phyloP scores from a whole-genome alignment of 2,888 invertebrate species.

The Mesorhabditis belari region DNA sequence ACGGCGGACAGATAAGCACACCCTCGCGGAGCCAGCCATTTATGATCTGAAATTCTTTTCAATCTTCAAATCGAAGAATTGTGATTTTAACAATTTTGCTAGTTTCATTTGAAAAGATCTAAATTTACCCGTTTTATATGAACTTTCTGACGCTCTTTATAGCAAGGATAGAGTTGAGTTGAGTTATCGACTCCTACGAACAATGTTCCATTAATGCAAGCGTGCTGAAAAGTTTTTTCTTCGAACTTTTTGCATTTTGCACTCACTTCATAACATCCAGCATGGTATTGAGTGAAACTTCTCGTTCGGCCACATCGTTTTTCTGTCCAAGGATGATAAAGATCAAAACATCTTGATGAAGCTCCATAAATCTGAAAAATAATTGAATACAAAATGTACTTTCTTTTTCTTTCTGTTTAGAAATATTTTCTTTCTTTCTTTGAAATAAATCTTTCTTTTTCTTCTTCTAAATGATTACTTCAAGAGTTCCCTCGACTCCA shows the following conservation, averaged over 20 bases:
- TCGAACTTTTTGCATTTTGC: constrained; percentile 53
- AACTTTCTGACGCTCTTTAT: constrained; percentile 72
- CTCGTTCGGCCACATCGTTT: constrained; percentile 76
- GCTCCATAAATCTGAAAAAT: constrained; percentile 76
- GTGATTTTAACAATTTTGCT: not conserved
- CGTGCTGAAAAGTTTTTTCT: constrained; percentile 56
- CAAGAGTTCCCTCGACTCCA: constrained; percentile 32
- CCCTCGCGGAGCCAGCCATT: constrained; percentile 87
- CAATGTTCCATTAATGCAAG: constrained; percentile 53
- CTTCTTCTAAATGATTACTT: constrained; percentile 77
- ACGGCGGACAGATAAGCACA: constrained; percentile 82
- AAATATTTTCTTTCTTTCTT: not conserved
- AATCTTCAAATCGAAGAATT: not conserved
- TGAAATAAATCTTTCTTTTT: constrained; percentile 8
- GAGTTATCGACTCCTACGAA: constrained; percentile 71
- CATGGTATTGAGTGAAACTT: constrained; percentile 94
- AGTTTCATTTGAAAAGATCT: not conserved
- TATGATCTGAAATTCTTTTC: constrained; percentile 52
- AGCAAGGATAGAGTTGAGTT: constrained; percentile 72
- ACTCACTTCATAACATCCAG: constrained; percentile 75
- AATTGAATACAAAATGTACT: constrained; percentile 1
- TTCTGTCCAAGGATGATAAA: constrained; percentile 77
- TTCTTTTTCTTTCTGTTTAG: too few relatives aligned
- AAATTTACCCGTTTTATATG: constrained; percentile 52
- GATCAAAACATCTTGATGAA: constrained; percentile 82